These are phyloP conservation scores for Drosophila monieri DNA, from an alignment of 2,888 invertebrate genomes.

Conservation along the genomic window DNA sequence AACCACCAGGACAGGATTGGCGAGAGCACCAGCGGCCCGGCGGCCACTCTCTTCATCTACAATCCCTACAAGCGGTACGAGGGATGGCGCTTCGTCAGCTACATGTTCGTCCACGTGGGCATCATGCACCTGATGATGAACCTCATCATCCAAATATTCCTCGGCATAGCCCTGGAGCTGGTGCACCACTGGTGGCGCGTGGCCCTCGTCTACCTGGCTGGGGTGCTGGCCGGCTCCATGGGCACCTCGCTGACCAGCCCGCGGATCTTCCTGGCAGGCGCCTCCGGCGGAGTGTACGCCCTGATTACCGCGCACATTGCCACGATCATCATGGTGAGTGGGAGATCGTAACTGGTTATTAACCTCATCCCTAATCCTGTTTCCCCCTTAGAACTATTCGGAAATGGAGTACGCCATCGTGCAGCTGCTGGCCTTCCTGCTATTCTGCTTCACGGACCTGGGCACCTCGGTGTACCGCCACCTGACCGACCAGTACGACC, in stretches of 20 bases:
- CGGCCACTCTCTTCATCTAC: conserved; percentile 93
- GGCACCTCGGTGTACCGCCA: conserved; percentile 96
- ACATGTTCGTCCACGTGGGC: conserved; percentile 98
- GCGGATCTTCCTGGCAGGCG: conserved; percentile 93
- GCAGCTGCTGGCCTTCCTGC: conserved; percentile 92
- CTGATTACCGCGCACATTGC: conserved; percentile 96
- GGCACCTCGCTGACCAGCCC: conserved; percentile 93
- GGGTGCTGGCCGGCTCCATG: conserved; percentile 93
- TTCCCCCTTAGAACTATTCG: conserved; percentile 91
- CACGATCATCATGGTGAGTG: conserved; percentile 90
- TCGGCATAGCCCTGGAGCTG: conserved; percentile 97
- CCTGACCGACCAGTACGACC: conserved; percentile 87
- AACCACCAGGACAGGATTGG: conserved; percentile 81
- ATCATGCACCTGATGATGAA: conserved; percentile 95
- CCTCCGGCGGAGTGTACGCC: conserved; percentile 97
- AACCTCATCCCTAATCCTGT: conserved; percentile 64
- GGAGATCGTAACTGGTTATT: background rate
- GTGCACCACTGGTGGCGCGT: conserved; percentile 98
- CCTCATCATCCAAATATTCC: conserved; percentile 94
- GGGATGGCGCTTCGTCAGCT: conserved; percentile 96
- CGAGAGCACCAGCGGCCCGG: conserved; percentile 88
- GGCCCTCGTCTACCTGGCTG: conserved; percentile 91
- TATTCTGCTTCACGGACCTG: conserved; percentile 92
- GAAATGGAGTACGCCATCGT: conserved; percentile 97
- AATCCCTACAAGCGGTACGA: conserved; percentile 93